A percentile compares a stretch with the other conserved stretches of the same genome.
phyloP scores from a whole-genome alignment of 2,797 vertebrate genomes.

The Chanos chanos region DNA sequence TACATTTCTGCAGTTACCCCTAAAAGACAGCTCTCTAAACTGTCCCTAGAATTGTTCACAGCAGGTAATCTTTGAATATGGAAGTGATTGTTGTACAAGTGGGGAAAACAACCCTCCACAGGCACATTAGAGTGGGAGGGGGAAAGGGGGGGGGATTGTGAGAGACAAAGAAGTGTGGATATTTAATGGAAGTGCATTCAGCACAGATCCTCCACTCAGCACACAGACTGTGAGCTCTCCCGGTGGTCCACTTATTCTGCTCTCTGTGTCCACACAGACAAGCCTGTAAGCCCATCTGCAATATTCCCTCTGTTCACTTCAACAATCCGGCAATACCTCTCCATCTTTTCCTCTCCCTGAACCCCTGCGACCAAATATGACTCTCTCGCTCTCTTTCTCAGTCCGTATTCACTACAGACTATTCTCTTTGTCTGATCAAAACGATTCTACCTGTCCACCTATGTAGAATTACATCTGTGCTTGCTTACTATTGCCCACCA shows the following conservation, averaged over 20 bases:
- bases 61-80: conserved; percentile 47
- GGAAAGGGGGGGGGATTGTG: conserved; percentile 21
- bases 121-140: conserved; percentile 8
- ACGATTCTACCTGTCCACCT: too few relatives aligned
- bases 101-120: conserved; percentile 20
- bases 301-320: not conserved
- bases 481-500: too few relatives aligned
- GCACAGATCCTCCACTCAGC: not conserved
- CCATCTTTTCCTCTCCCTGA: too few relatives aligned
- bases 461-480: too few relatives aligned
- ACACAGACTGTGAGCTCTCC: not conserved
- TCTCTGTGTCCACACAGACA: not conserved
- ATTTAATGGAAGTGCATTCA: not conserved
- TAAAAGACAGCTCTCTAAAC: conserved; percentile 43
- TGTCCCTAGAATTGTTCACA: conserved; percentile 52
- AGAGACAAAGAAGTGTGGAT: conserved; percentile 17
- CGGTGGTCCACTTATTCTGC: not conserved
- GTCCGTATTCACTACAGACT: too few relatives aligned
- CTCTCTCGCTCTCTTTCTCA: too few relatives aligned
- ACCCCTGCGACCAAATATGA: too few relatives aligned
- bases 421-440: too few relatives aligned
- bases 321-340: not conserved
- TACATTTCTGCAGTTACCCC: conserved; percentile 36
- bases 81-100: conserved; percentile 41
- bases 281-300: not conserved